Evolutionary conservation across 2,888 invertebrate genomes (phyloP).

Genomic region (Yponomeuta malinellus): DNA sequence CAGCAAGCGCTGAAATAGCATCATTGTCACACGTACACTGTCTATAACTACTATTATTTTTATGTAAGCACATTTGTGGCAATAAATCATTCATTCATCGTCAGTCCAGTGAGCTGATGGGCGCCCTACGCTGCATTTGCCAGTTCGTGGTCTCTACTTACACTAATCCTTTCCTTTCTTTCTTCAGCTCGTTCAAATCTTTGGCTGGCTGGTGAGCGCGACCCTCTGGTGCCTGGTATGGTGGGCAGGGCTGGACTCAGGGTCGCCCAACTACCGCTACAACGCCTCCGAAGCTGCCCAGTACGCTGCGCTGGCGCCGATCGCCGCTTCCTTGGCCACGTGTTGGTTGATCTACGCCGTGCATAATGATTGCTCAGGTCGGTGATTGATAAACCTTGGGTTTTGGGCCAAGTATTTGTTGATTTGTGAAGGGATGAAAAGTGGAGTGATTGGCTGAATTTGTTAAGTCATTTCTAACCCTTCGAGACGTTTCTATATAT

Average conservation of each 20-base stretch:
- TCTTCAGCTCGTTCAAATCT: conserved; percentile 58
- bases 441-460: too few species aligned
- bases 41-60: too few species aligned
- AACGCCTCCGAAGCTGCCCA: conserved; percentile 76
- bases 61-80: too few species aligned
- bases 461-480: too few species aligned
- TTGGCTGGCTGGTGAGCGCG: conserved; percentile 73
- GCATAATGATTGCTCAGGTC: conserved; percentile 48
- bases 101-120: too few species aligned
- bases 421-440: too few species aligned
- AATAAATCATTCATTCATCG: too few species aligned
- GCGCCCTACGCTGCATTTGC: too few species aligned
- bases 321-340: conserved; percentile 76
- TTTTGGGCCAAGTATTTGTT: background rate
- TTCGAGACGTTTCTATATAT: too few species aligned
- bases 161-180: background rate
- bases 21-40: too few species aligned
- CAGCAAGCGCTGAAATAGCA: too few species aligned
- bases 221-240: conserved; percentile 69
- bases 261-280: conserved; percentile 77
- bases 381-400: background rate
- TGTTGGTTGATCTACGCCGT: conserved; percentile 81
- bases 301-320: conserved; percentile 79
- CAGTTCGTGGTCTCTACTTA: too few species aligned
- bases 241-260: conserved; percentile 77